Percentiles rank a stretch among this genome's conserved stretches.
Evolutionary conservation across 2,888 invertebrate species (phyloP).

Genomic region (Ypsolopha sequella): DNA sequence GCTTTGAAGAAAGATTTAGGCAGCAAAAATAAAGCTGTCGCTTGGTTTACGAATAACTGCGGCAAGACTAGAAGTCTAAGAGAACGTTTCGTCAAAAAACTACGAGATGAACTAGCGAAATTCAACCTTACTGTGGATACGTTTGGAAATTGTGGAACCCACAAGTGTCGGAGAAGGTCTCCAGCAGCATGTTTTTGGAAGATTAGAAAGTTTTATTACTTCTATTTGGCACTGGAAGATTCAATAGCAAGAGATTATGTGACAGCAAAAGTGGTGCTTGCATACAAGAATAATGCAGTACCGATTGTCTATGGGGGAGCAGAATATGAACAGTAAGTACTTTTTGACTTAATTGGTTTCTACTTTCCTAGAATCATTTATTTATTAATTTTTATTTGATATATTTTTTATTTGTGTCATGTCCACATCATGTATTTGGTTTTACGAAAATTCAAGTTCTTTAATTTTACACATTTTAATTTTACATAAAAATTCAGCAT

Average conservation of each 20-base stretch:
- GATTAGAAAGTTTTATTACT: slow-evolving; percentile 39
- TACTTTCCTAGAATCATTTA: slow-evolving; percentile 23
- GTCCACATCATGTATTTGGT: no score
- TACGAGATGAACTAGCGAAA: slow-evolving; percentile 46
- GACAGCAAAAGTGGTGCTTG: slow-evolving; percentile 39
- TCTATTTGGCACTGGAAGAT: slow-evolving; percentile 40
- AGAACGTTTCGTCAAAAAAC: slow-evolving; percentile 22
- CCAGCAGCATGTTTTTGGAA: slow-evolving; percentile 21
- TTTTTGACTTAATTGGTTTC: slow-evolving; percentile 10
- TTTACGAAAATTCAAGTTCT: no score
- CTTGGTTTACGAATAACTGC: slow-evolving; percentile 36
- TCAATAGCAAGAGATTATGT: slow-evolving; percentile 41
- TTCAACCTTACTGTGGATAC: slow-evolving; percentile 50
- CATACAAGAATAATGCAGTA: slow-evolving; percentile 69
- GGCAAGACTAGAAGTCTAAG: slow-evolving; percentile 10
- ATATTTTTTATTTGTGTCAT: no score
- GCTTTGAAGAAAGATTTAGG: slow-evolving; percentile 24
- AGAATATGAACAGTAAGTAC: slow-evolving; percentile 62
- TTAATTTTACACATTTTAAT: no score
- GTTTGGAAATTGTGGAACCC: slow-evolving; percentile 43
- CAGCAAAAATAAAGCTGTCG: slow-evolving; percentile 21
- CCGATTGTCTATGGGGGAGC: slow-evolving; percentile 76
- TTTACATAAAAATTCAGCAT: no score
- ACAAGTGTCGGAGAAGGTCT: slow-evolving; percentile 21
- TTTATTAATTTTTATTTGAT: no score